Conservation (phyloP, 35 echinoderm and acorn worm species). For the Apostichopus parvimensis region DNA sequence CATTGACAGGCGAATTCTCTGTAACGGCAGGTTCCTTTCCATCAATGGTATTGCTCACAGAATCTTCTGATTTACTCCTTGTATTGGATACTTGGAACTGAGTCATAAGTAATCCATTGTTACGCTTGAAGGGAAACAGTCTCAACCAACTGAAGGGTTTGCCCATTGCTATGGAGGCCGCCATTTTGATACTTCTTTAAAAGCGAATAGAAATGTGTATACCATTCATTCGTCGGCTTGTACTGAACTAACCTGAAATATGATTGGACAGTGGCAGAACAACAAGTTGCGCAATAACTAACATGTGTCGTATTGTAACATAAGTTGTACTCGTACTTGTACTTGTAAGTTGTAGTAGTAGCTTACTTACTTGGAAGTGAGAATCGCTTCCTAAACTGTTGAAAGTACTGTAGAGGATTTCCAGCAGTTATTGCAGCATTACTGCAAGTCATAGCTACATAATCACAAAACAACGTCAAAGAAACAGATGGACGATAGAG, state of each 20-base stretch:
- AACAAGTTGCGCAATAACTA: no score
- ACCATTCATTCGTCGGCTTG: background rate
- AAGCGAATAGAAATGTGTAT: background rate
- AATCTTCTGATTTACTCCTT: background rate
- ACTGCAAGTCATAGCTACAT: no score
- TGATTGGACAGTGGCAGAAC: no score
- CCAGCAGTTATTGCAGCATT: no score
- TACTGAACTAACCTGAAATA: no score
- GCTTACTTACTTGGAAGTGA: no score
- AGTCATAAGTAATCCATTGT: slow-evolving; percentile 1
- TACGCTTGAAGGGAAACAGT: background rate
- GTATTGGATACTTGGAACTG: background rate
- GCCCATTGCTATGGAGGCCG: slow-evolving; percentile 41
- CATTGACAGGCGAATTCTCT: background rate
- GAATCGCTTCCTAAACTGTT: no score
- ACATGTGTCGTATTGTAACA: no score
- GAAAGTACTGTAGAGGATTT: no score
- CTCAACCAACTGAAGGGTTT: background rate
- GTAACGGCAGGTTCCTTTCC: background rate
- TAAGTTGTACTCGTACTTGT: no score
- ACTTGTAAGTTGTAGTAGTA: no score
- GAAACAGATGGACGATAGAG: background rate
- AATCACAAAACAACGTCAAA: no score
- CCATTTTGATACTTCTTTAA: slow-evolving; percentile 52
- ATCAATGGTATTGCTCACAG: background rate